Conservation (phyloP, 1,140 invertebrate species). For the Drosophila yakuba region DNA sequence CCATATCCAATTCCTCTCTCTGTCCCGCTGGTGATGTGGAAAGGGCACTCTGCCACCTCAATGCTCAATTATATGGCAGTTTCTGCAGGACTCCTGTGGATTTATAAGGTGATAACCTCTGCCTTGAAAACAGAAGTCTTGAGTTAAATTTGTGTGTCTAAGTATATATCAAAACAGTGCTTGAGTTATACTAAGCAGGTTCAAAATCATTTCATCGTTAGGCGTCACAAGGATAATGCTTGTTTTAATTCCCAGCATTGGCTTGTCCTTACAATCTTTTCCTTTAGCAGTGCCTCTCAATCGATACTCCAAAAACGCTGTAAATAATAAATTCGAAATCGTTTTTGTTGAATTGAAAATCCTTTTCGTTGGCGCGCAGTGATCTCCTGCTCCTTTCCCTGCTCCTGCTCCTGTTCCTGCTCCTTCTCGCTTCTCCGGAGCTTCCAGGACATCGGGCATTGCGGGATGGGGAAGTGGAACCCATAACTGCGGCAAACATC, state of each 20-base stretch:
- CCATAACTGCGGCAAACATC: slow-evolving; percentile 61
- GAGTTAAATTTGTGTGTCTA: background rate
- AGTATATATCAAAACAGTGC: too few species aligned
- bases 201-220: too few species aligned
- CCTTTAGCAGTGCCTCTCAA: background rate
- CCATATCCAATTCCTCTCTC: slow-evolving; percentile 7
- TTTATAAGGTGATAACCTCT: background rate
- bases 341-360: slow-evolving; percentile 80
- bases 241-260: background rate
- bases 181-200: too few species aligned
- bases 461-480: background rate
- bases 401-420: background rate
- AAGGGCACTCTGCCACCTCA: background rate
- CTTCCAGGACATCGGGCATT: background rate
- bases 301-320: slow-evolving; percentile 39
- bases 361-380: slow-evolving; percentile 58
- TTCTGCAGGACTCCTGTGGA: background rate
- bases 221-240: too few species aligned
- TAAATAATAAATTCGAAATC: slow-evolving; percentile 75
- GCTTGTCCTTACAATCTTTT: background rate
- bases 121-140: background rate
- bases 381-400: slow-evolving; percentile 32
- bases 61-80: slow-evolving; percentile 10
- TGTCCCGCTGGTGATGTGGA: background rate
- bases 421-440: background rate